Evolutionary conservation across 1,140 invertebrate genomes (phyloP), one percentile per base, ranked within the genome.

Genomic region (Aricia agestis): DNA sequence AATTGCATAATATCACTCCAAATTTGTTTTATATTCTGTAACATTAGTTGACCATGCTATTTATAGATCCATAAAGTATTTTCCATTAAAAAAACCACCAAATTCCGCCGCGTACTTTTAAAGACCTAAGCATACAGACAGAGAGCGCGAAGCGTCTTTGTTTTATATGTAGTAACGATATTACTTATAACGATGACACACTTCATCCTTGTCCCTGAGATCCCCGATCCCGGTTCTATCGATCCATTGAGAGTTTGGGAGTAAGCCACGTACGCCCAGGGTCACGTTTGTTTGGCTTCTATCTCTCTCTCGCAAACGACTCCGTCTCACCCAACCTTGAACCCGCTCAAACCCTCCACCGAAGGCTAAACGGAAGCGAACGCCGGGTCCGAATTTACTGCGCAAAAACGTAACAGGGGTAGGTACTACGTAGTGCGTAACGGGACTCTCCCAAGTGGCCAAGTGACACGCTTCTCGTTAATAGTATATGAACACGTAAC

Each of bases 281-380:
- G 87, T 87, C 85, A 87, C 72, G 67, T 76, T 79, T 89, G 87
- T 89, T 89, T 86, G 80, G 77, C 73, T 76, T 67, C 75, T 70
- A 31, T 86, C 84, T 70, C 70, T 25, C 63, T 86, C 76, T 66
- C 18, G 69, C 75, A 0, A 68, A 74, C 76, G 68, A 52, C 61
- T 32, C 45, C 66, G 31, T 86, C 84, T 73, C 76, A 19, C 17
- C 57, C 70, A 70, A 67, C 77, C 78, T 83, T 83, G 78, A 69
- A 72, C 74, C 74, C 74, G 67, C 77, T 69, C 74, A 75, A 67
- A 66, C 70, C 75, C 67, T 73, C 57, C 45, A 41, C 63, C 72
- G 72, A 77, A 75, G 69, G 69, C 17, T 69, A 66, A 41, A 66
- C 69, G 71, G 69, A 76, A 69, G 68, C 59, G 36, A 73, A 36